Conservation (phyloP, 2,113 vertebrate species). For the Pelodiscus sinensis region DNA sequence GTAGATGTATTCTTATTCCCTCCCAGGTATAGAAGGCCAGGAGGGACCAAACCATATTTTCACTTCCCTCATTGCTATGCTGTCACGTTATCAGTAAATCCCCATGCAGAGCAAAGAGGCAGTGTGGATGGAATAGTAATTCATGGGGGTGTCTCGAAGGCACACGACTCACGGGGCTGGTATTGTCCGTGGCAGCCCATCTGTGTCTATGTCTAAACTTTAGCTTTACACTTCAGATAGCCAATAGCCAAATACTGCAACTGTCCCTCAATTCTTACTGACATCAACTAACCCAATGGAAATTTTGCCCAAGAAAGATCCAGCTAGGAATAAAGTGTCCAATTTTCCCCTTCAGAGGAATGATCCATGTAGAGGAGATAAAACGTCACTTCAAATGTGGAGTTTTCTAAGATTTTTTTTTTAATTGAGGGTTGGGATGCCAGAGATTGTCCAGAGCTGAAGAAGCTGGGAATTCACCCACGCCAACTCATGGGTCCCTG, state of each 20-base stretch:
- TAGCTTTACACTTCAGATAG: neutral
- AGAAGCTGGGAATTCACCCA: neutral
- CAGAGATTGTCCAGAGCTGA: neutral
- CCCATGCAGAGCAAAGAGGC: neutral
- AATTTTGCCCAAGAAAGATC: neutral
- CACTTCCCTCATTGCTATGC: neutral
- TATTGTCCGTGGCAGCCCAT: neutral
- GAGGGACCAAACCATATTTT: neutral
- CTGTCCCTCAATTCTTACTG: neutral
- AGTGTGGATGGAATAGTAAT: neutral
- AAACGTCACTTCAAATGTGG: neutral
- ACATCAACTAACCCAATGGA: neutral
- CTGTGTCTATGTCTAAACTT: neutral
- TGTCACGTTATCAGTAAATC: neutral
- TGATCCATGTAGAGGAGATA: neutral
- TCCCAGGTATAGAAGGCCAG: neutral
- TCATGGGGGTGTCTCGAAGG: neutral
- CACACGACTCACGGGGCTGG: neutral
- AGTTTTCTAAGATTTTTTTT: neutral
- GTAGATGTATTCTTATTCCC: neutral
- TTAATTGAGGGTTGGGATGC: neutral
- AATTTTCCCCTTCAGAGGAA: accelerated
- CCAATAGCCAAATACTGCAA: slow-evolving; percentile 6
- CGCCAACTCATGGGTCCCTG: neutral
- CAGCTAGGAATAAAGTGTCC: accelerated